Evolutionary conservation across 2,113 vertebrate genomes (phyloP).

Genomic region (Tetrax tetrax): DNA sequence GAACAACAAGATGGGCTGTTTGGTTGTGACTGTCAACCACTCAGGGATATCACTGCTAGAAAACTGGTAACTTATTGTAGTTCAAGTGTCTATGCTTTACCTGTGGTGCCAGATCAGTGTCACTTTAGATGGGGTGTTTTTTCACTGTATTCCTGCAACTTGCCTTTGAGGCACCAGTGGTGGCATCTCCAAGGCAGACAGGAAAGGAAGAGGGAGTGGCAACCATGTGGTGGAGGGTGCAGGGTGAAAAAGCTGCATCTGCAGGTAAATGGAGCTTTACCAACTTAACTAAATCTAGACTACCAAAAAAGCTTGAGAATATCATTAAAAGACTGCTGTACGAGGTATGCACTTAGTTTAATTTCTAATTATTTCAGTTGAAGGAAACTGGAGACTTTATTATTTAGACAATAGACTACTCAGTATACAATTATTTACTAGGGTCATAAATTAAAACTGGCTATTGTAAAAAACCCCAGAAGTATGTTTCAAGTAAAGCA

Average conservation of each 20-base stretch:
- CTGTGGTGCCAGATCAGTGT: background rate
- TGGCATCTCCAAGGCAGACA: background rate
- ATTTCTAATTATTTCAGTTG: constrained; percentile 5
- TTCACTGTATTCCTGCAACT: background rate
- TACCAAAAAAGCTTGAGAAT: background rate
- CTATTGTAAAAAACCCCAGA: background rate
- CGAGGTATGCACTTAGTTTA: background rate
- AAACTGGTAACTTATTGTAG: background rate
- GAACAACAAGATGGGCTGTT: background rate
- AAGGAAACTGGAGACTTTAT: constrained; percentile 4
- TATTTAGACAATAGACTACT: background rate
- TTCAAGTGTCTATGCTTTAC: background rate
- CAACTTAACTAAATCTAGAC: background rate
- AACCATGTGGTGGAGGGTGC: background rate
- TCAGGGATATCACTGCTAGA: background rate
- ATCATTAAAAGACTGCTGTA: background rate
- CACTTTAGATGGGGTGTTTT: background rate
- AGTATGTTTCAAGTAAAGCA: constrained; percentile 6
- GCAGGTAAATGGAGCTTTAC: background rate
- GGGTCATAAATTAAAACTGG: background rate
- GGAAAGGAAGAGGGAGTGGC: background rate
- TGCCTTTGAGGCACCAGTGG: background rate
- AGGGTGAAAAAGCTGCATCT: background rate
- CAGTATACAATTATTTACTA: background rate
- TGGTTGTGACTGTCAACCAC: background rate